Conservation (phyloP, 2,797 vertebrate genomes). For the Garrulus glandarius region DNA sequence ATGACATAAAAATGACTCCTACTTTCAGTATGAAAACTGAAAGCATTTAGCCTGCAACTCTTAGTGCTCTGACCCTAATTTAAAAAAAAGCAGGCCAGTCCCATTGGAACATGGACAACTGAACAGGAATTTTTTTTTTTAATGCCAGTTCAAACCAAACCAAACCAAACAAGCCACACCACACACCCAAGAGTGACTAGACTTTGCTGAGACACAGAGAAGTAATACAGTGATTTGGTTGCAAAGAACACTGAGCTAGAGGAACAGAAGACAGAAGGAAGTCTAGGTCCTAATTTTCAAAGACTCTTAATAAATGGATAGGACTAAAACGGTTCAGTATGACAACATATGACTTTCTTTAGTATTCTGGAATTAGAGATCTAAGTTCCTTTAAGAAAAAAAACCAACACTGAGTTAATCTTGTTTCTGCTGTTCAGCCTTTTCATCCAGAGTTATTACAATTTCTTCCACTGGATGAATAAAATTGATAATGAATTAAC, state of each 20-base stretch:
- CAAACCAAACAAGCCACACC: background rate
- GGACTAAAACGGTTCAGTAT: background rate
- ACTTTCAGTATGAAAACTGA: constrained; percentile 48
- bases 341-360: background rate
- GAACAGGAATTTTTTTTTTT: background rate
- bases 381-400: background rate
- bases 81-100: constrained; percentile 22
- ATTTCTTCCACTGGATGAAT: background rate
- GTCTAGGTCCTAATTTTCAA: background rate
- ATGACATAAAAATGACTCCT: constrained; percentile 49
- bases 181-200: background rate
- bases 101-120: background rate
- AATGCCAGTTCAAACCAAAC: background rate
- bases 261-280: background rate
- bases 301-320: background rate
- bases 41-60: constrained; percentile 67
- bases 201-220: background rate
- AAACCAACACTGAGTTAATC: background rate
- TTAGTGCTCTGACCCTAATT: constrained; percentile 50
- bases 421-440: background rate
- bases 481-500: background rate
- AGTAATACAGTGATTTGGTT: background rate
- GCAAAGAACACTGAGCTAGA: background rate
- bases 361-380: background rate
- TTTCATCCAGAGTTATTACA: background rate